Base-by-base conservation (phyloP, 2,888 invertebrate genomes). In the Drosophila cognata region DNA sequence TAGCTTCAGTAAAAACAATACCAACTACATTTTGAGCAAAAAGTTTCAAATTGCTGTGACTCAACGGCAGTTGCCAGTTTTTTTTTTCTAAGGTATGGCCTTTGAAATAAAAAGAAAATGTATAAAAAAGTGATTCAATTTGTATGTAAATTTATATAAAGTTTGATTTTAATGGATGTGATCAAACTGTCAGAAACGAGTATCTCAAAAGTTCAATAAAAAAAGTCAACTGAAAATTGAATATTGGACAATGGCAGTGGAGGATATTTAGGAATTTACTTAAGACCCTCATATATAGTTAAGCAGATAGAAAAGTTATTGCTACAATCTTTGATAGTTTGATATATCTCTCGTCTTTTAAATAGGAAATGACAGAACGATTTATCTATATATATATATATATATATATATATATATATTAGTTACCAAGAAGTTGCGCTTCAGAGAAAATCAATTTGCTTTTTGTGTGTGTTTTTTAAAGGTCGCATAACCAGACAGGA, bases 41-140 rank as follows among this genome's bases (percentile, higher is more conserved):
- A 72, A 77, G 65, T 79, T 79, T 58, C 7, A 68, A 77, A 61
- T 60, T 63, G 56, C 46, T 59, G 28, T 41, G 62, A 59, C 51
- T 21, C 29, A n/a, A 33, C 16, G 6, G 55, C 33, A 51, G 55
- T 55, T 41, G 36, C 4, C 35, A 52, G 25, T 16, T 56, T 36
- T 16, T 28, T 25, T 21, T 18, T 10, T 21, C 2, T 36, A 36
- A 50, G 21, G 29, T 10, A 38, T 16, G 13, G 46, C 1, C n/a
- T 21, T 46, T n/a, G 13, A 53, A 29, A 38, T 13, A 18, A 36
- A 18, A 29, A 18, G 33, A 13, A 56, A 46, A 36, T 18, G 7
- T 29, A 56, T 25, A 41, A 29, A 21, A 61, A 51, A 35, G 28
- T 58, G 18, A 31, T 3, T 48, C 60, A 59, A 77, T 73, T 76